phyloP scores from a whole-genome alignment of 2,888 invertebrate species.

The Hypselothyrea guttata region DNA sequence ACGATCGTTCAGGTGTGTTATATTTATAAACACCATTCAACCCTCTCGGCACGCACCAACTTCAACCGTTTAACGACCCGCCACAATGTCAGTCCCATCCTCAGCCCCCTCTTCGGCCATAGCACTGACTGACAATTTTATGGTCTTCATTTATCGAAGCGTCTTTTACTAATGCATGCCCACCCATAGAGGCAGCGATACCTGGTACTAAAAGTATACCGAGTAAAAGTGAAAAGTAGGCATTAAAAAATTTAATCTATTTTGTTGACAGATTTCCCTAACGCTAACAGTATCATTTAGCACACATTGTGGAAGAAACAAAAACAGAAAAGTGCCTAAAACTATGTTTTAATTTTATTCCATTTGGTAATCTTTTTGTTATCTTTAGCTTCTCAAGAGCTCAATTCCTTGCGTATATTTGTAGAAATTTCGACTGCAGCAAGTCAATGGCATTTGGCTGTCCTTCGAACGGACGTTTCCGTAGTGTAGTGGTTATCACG shows the following conservation, averaged over 20 bases:
- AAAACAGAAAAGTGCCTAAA: no score
- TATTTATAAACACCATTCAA: slow-evolving; percentile 63
- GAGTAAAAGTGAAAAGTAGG: slow-evolving; percentile 18
- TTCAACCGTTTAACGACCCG: slow-evolving; percentile 59
- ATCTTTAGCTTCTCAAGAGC: no score
- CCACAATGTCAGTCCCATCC: slow-evolving; percentile 49
- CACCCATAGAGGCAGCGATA: slow-evolving; percentile 56
- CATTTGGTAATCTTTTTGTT: no score
- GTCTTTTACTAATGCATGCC: slow-evolving; percentile 47
- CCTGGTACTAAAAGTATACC: slow-evolving; percentile 13
- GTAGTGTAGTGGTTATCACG: slow-evolving; percentile 82
- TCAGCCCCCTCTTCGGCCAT: slow-evolving; percentile 34
- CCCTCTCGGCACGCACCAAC: slow-evolving; percentile 55
- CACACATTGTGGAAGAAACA: no score
- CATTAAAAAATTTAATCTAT: slow-evolving; percentile 30
- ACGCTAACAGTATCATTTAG: no score
- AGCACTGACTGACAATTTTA: slow-evolving; percentile 61
- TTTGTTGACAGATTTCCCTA: slow-evolving; percentile 41
- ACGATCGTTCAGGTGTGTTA: slow-evolving; percentile 54
- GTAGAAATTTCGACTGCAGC: not conserved
- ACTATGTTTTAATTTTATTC: no score
- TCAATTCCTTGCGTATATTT: not conserved
- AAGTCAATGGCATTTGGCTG: fast-evolving
- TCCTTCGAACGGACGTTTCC: slow-evolving; percentile 56
- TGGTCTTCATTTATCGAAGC: slow-evolving; percentile 46